A percentile compares a stretch with the other conserved stretches of the same genome.
Conservation (phyloP, 92 coral and sea anemone genomes). For the Palythoa caribaeorum region DNA sequence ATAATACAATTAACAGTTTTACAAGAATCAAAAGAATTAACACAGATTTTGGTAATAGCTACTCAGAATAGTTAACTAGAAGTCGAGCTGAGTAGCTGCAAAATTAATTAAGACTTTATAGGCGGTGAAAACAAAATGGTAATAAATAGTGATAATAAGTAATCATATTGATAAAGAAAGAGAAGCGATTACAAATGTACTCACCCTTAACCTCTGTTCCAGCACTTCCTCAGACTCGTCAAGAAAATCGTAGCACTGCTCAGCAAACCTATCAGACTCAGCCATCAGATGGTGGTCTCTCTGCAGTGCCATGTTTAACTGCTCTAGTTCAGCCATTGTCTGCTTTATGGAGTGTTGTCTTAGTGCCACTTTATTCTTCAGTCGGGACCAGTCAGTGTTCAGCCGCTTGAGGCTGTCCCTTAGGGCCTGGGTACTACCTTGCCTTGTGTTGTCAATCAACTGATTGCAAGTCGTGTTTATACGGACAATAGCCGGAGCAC, state of each 20-base stretch:
- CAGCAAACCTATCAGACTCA: constrained; percentile 84
- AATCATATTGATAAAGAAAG: too few relatives aligned
- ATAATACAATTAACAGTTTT: too few relatives aligned
- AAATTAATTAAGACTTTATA: too few relatives aligned
- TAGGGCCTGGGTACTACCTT: constrained; percentile 85
- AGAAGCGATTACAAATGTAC: background rate
- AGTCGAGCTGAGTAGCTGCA: too few relatives aligned
- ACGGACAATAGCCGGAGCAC: constrained; percentile 92
- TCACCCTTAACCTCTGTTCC: constrained; percentile 88
- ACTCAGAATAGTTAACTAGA: too few relatives aligned
- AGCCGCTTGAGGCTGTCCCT: constrained; percentile 88
- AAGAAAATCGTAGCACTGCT: constrained; percentile 78
- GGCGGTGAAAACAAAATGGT: too few relatives aligned
- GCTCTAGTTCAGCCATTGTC: constrained; percentile 87
- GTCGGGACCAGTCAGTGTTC: constrained; percentile 97
- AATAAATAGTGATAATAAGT: too few relatives aligned
- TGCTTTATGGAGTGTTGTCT: constrained; percentile 93
- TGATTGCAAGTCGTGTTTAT: constrained; percentile 97
- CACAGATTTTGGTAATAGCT: too few relatives aligned
- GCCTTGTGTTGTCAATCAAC: constrained; percentile 87
- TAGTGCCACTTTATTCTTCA: constrained; percentile 90
- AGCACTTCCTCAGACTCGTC: constrained; percentile 81
- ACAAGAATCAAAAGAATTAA: too few relatives aligned
- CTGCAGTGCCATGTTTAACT: constrained; percentile 81
- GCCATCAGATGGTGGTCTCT: constrained; percentile 83